Percentiles rank a stretch among this genome's conserved stretches.
Conservation (phyloP, 2,113 vertebrate genomes). For the Coracopsis vasa region DNA sequence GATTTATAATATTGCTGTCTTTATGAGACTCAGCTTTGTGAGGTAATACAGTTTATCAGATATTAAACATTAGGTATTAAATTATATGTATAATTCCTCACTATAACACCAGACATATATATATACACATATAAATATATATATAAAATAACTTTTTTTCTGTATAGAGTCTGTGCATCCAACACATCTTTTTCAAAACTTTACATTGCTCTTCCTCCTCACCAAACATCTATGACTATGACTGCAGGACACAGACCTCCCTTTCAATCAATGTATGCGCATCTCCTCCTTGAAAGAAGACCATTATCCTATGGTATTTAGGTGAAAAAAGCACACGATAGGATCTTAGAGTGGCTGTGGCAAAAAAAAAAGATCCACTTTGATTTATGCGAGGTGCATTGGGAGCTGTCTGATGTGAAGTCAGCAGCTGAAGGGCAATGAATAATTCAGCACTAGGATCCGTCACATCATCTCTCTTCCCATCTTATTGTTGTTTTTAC, state of each 20-base stretch:
- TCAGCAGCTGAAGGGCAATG: conserved; percentile 74
- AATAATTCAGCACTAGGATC: conserved; percentile 76
- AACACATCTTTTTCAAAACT: not conserved
- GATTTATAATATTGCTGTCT: not conserved
- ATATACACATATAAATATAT: not conserved
- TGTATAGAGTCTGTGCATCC: not conserved
- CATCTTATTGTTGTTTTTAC: conserved; percentile 74
- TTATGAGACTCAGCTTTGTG: not conserved
- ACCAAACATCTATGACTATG: not conserved
- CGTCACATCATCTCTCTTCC: conserved; percentile 70
- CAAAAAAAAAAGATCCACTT: conserved; percentile 42
- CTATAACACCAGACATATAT: not conserved
- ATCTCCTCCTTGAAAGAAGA: conserved; percentile 11
- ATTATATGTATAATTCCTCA: not conserved
- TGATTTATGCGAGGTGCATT: conserved; percentile 69
- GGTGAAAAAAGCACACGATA: conserved; percentile 52
- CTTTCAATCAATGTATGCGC: not conserved
- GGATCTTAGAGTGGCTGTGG: conserved; percentile 65
- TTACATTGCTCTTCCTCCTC: not conserved
- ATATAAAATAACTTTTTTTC: not conserved
- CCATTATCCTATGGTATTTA: conserved; percentile 40
- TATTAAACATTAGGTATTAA: not conserved
- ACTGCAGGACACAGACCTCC: not conserved
- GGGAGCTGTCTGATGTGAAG: conserved; percentile 72
- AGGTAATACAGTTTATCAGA: not conserved